phyloP scores from a whole-genome alignment of 2,113 vertebrate genomes.

The human region DNA sequence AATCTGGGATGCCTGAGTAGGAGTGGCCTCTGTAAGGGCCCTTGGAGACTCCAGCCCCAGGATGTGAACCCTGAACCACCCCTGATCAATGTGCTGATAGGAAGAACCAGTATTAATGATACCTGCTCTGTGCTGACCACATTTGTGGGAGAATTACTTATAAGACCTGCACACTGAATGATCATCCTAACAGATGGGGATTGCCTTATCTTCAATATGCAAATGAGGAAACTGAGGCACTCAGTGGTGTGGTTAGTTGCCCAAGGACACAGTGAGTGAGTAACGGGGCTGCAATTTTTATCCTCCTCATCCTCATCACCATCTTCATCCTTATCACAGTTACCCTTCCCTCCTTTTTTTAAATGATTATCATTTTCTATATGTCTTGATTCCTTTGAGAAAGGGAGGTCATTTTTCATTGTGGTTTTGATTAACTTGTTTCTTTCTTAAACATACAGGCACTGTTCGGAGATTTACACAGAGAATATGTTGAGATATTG shows the following conservation, averaged over 20 bases:
- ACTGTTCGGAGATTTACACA: not conserved
- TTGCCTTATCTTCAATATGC: not conserved
- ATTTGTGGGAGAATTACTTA: not conserved
- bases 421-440: not conserved
- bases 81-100: not conserved
- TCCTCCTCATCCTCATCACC: not conserved
- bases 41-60: not conserved
- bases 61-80: not conserved
- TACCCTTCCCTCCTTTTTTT: not conserved
- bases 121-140: not conserved
- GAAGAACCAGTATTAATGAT: not conserved
- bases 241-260: not conserved
- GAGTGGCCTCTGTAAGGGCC: not conserved
- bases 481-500: not conserved
- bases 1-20: not conserved
- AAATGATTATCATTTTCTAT: not conserved
- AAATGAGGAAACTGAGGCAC: not conserved
- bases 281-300: not conserved
- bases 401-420: not conserved
- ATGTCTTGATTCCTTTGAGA: not conserved
- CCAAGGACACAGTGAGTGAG: not conserved
- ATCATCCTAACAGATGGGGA: not conserved
- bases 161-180: not conserved
- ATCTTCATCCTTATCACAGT: not conserved
- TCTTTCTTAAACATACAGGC: not conserved